Evolutionary conservation across 2,797 vertebrate species (phyloP).

Genomic region (Menidia menidia): DNA sequence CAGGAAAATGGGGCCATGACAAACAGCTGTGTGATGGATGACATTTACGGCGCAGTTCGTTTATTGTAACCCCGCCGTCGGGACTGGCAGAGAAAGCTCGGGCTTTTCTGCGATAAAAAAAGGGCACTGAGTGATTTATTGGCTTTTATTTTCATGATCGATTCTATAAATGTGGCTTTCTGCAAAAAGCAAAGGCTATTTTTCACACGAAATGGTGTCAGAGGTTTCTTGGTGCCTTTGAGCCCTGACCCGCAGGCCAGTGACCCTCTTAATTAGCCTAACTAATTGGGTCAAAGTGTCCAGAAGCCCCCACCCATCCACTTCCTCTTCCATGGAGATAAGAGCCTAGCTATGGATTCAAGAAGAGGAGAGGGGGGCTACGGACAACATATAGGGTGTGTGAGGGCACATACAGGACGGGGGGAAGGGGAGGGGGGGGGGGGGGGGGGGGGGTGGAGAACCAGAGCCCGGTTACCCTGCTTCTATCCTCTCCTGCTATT

Average conservation of each 20-base stretch:
- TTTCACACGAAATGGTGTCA: slow-evolving; percentile 44
- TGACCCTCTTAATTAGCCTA: slow-evolving; percentile 75
- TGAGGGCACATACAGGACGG: slow-evolving; percentile 41
- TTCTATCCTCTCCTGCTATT: slow-evolving; percentile 49
- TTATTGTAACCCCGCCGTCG: slow-evolving; percentile 48
- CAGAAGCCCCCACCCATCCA: slow-evolving; percentile 64
- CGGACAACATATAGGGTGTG: slow-evolving; percentile 36
- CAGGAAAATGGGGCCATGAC: slow-evolving; percentile 50
- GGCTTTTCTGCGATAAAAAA: slow-evolving; percentile 12
- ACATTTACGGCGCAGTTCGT: slow-evolving; percentile 61
- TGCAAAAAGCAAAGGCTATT: not conserved
- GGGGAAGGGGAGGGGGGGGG: slow-evolving; percentile 37
- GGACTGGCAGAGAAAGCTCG: slow-evolving; percentile 31
- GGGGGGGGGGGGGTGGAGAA: slow-evolving; percentile 45
- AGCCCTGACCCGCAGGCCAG: slow-evolving; percentile 67
- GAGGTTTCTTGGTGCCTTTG: slow-evolving; percentile 54
- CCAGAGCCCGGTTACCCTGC: slow-evolving; percentile 52
- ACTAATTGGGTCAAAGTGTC: slow-evolving; percentile 80
- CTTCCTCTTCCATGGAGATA: slow-evolving; percentile 79
- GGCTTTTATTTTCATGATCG: not conserved
- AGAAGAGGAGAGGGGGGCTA: slow-evolving; percentile 14
- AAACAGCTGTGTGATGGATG: slow-evolving; percentile 67
- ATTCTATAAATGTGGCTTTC: slow-evolving; percentile 1
- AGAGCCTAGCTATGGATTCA: slow-evolving; percentile 59
- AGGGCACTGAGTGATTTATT: slow-evolving; percentile 12